These are phyloP conservation scores for Cygnus buccinator DNA, from an alignment of 2,113 vertebrate species.

Conservation along the genomic window DNA sequence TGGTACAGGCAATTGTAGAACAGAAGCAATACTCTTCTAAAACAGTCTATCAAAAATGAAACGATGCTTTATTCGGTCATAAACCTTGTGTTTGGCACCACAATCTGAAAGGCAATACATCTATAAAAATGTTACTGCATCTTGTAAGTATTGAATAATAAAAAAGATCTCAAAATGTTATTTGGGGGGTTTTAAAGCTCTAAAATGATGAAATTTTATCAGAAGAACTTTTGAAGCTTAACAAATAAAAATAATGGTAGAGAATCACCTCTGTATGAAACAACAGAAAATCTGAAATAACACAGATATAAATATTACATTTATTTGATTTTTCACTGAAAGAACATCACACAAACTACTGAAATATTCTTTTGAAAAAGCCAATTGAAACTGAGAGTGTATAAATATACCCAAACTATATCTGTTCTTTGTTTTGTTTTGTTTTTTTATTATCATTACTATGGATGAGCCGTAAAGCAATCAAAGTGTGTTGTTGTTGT, in stretches of 20 bases:
- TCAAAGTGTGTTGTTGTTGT: background rate
- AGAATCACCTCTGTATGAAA: background rate
- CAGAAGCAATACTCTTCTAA: conserved; percentile 60
- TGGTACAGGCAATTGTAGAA: conserved; percentile 67
- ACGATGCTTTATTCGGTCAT: conserved; percentile 75
- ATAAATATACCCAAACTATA: background rate
- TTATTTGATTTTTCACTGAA: background rate
- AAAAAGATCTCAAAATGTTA: conserved; percentile 65
- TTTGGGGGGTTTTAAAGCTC: conserved; percentile 36
- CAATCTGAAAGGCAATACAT: conserved; percentile 73
- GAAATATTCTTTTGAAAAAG: background rate
- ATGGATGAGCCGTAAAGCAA: background rate
- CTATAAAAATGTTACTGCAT: conserved; percentile 64
- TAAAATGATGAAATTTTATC: conserved; percentile 34
- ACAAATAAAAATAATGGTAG: conserved; percentile 1
- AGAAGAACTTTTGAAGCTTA: conserved; percentile 3
- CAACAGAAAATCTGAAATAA: background rate
- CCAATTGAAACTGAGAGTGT: background rate
- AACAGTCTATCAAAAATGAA: conserved; percentile 69
- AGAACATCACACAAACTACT: background rate
- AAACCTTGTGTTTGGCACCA: conserved; percentile 76
- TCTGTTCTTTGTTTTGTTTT: background rate
- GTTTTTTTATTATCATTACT: too few relatives aligned
- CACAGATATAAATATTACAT: background rate
- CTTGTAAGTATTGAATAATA: conserved; percentile 68